Base-by-base conservation (phyloP, 2,888 invertebrate genomes). In the Drosophila maculinotata region DNA sequence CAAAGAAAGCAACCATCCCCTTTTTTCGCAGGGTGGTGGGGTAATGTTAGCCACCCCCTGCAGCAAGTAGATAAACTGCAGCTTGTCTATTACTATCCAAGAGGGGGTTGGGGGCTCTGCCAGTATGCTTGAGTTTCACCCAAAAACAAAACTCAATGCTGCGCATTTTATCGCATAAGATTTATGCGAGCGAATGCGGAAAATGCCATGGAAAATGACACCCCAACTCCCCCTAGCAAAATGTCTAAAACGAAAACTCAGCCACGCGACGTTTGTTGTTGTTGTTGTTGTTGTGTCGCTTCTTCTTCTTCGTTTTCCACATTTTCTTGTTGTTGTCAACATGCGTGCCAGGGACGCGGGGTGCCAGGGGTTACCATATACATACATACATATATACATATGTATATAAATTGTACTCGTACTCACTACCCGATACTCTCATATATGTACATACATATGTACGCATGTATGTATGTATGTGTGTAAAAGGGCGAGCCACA, bases 81-180 rank as follows among this genome's bases (percentile, higher is more conserved):
- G 44, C 28, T 15, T 38, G 59, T 51, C 58, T 31, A 36, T 52
- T n/a, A 30, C 41, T 8, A 20, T 9, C 10, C n/a, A 20, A 31
- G 0, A 5, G 20, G 3, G 12, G 12, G 1, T 6, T n/a, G 9
- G 2, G n/a, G n/a, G n/a, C n/a, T n/a, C n/a, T n/a, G n/a, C n/a
- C n/a, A n/a, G n/a, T n/a, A n/a, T n/a, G n/a, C 33, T 25, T 15
- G 25, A n/a, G 23, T 44, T 44, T 38, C 14, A 17, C 23, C 35
- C 36, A 15, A 33, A 49, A 25, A 26, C 47, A 35, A 52, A 15
- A 57, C 56, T 17, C 25, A 56, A 12, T 41, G 75, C 79, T 81
- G 83, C 81, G 83, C 81, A 83, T 82, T 81, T 82, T 83, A 80
- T 80, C 48, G 81, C 75, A 62, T 41, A 69, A 77, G 77, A 77